phyloP scores from a whole-genome alignment of 1,140 invertebrate genomes.

The Camponotus vicinus region DNA sequence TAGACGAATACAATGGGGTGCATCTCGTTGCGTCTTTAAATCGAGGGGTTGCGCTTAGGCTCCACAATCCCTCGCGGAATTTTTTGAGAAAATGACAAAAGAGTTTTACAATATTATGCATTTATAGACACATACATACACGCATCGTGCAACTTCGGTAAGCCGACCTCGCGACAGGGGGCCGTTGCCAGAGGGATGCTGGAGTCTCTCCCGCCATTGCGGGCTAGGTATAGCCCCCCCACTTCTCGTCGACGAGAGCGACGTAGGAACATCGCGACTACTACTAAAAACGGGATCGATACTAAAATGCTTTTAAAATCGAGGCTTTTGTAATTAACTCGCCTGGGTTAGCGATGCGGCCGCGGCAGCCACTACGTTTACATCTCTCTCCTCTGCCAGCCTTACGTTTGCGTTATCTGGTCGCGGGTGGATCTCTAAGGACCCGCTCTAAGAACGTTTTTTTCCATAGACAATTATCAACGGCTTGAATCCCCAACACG shows the following conservation, averaged over 20 bases:
- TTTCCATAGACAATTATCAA: background rate
- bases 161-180: slow-evolving; percentile 75
- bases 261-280: slow-evolving; percentile 81
- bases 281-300: slow-evolving; percentile 86
- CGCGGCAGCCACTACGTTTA: background rate
- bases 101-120: slow-evolving; percentile 85
- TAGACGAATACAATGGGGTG: background rate
- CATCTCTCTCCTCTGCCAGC: background rate
- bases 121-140: slow-evolving; percentile 83
- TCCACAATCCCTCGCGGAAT: slow-evolving; percentile 35
- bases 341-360: slow-evolving; percentile 27
- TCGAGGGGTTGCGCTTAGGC: slow-evolving; percentile 3
- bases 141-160: slow-evolving; percentile 81
- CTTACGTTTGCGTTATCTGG: background rate
- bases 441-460: background rate
- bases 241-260: slow-evolving; percentile 77
- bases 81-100: slow-evolving; percentile 56
- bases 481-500: background rate
- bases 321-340: slow-evolving; percentile 85
- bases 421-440: background rate
- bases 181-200: slow-evolving; percentile 75
- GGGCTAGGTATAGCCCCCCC: slow-evolving; percentile 81
- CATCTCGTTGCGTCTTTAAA: background rate
- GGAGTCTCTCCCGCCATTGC: slow-evolving; percentile 82
- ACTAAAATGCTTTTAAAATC: slow-evolving; percentile 87